phyloP scores from a whole-genome alignment of 1,140 invertebrate genomes.

The Plutomurus gul region DNA sequence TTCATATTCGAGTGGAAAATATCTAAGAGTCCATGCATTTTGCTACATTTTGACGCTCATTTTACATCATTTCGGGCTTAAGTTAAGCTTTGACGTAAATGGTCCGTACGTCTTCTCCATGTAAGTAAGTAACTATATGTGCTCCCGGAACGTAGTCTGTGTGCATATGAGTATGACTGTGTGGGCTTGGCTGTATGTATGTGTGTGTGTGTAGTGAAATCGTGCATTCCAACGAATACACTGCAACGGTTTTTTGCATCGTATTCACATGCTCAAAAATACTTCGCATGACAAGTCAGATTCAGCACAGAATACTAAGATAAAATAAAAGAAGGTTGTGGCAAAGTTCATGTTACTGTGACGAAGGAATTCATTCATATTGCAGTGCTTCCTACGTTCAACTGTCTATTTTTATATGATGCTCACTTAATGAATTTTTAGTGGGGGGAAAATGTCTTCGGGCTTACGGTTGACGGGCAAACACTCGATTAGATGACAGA shows the following conservation, averaged over 20 bases:
- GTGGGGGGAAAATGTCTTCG: neutral
- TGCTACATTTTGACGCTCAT: neutral
- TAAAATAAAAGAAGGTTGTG: neutral
- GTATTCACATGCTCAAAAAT: neutral
- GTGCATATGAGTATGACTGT: no score
- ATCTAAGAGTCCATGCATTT: neutral
- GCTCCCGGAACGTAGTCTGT: no score
- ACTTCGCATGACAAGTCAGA: slow-evolving; percentile 19
- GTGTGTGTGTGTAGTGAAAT: no score
- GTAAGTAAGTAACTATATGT: no score
- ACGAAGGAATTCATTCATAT: no score
- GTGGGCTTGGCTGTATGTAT: no score
- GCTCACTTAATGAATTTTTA: neutral
- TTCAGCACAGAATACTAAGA: neutral
- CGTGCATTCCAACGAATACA: no score
- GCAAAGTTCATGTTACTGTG: no score
- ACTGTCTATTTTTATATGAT: neutral
- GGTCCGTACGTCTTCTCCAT: no score
- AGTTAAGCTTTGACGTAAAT: no score
- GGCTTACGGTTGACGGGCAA: neutral
- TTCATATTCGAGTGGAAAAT: neutral
- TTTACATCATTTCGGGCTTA: no score
- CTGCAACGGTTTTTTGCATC: neutral
- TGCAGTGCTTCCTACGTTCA: no score
- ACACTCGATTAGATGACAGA: neutral